Evolutionary conservation across 2,797 vertebrate genomes (phyloP), one percentile per base, ranked within the genome.

Genomic region (Darevskia mixta): DNA sequence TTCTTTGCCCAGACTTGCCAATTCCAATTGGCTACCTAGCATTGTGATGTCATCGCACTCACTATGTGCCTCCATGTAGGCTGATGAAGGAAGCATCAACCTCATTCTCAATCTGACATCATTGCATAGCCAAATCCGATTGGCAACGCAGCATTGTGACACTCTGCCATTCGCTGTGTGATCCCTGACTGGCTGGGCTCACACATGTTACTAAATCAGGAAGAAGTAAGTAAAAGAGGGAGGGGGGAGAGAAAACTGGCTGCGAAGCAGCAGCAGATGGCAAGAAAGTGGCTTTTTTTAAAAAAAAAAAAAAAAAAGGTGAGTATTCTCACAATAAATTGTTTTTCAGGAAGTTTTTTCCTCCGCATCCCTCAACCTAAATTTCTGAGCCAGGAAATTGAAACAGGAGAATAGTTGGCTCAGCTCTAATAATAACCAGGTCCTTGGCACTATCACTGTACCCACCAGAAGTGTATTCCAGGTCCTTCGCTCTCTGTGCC

Each of bases 381-480:
- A 23, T 43, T 64, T n/a, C 61, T 18, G 49, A 58, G 27, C 35
- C 35, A 2, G 49, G 11, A 11, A 20, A 41, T 32, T 8, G 25
- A 32, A 43, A 73, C 23, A 55, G 45, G 25, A 9, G 23, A 38
- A 69, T 71, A 27, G 55, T 69, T 41, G 11, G 27, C 49, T n/a
- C 29, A 43, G 35, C 38, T 43, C 41, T 75, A 43, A 81, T 25
- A 87, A 43, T 7, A 41, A 58, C 67, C 67, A 11, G 10, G 45
- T 29, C 75, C 45, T 86, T 45, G 61, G 61, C 83, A 89, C 38
- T 25, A 0, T 23, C 79, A 81, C 58, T 38, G 1, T 38, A 29
- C 55, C 86, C 88, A 61, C 73, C 82, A 13, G 11, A 90, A 86
- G 89, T 86, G 79, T 67, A 88, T 72, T 80, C 75, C 23, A 8